Evolutionary conservation across 2,797 vertebrate species (phyloP), one percentile per base, ranked within the genome.

Genomic region (Enteromius trimaculatus): DNA sequence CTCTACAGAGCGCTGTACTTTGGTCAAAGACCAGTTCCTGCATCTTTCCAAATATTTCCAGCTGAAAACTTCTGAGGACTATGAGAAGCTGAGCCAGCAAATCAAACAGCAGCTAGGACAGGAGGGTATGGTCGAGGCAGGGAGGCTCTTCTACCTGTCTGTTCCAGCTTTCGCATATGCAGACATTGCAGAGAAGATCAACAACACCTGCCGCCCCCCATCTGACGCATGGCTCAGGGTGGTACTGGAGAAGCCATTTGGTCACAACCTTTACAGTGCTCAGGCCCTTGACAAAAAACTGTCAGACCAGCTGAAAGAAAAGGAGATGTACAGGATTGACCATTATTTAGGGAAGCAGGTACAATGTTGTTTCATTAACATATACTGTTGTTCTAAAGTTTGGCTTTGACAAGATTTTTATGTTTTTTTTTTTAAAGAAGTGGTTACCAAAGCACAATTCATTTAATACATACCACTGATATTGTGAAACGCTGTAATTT

Each of bases 291-390:
- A 96, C 1, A 78, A 91, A 23, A 92, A 96, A 66, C 95, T 99
- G 0, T 88, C 86, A 0, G 90, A 60, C 80, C 96, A 94, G 39
- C 95, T 99, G 85, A 95, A 81, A 58, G 97, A 99, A 85, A 95
- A 99, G 69, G 98, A 99, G 93, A 98, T 99, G 96, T 99, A 96
- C 93, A 93, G 97, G 19, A 97, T 99, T 31, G 98, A 99, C 87
- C 98, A 99, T 85, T 99, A 99, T 92, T 91, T 99, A 64, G 98
- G 98, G 81, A 99, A 99, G 66, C 97, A 98, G 97, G 98, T 99
- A 83, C 3, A 58, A 17, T 80, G 17, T 39, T 11, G 26, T 60
- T 60, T 76, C 0, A 60, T 42, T 17, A 26, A 60, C n/a, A 74
- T 72, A 31, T 6, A 34, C 29, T 17, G 1, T 21, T 37, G 9